Percentiles rank a stretch among this genome's conserved stretches.
Evolutionary conservation across 2,113 vertebrate species (phyloP).

Genomic region (Himantopus leucocephalus): DNA sequence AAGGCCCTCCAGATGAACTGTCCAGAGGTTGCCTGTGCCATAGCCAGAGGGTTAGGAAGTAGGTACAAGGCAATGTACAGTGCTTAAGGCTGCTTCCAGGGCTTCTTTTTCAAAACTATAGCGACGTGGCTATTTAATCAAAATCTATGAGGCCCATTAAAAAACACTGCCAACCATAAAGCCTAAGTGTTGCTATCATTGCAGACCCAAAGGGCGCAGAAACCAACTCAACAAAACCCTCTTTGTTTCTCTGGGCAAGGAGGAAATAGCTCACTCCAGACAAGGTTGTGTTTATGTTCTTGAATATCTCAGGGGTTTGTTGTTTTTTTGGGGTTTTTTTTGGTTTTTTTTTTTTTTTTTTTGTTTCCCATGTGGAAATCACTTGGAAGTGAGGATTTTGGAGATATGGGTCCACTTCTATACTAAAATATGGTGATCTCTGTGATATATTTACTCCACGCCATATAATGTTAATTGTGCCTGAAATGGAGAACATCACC

Average conservation of each 20-base stretch:
- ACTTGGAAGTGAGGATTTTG: neutral
- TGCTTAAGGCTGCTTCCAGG: neutral
- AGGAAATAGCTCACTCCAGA: neutral
- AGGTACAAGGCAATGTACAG: neutral
- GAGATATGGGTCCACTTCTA: neutral
- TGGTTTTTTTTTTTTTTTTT: neutral
- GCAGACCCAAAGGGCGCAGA: neutral
- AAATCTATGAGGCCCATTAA: neutral
- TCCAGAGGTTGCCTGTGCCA: rapidly evolving
- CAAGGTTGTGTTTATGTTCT: neutral
- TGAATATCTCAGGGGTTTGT: neutral
- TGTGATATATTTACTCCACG: neutral
- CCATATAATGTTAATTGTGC: neutral
- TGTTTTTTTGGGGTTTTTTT: too few relatives aligned
- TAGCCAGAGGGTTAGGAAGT: neutral
- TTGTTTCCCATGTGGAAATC: neutral
- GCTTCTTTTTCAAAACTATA: neutral
- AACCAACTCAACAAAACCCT: neutral
- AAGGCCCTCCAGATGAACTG: neutral
- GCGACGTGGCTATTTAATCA: neutral
- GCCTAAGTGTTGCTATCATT: neutral
- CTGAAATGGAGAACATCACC: too few relatives aligned
- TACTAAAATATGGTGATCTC: neutral
- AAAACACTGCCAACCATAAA: neutral
- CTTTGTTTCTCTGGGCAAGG: neutral